A percentile compares a stretch with the other conserved stretches of the same genome.
Evolutionary conservation across 2,797 vertebrate species (phyloP).

Genomic region (Syngnathus acus): DNA sequence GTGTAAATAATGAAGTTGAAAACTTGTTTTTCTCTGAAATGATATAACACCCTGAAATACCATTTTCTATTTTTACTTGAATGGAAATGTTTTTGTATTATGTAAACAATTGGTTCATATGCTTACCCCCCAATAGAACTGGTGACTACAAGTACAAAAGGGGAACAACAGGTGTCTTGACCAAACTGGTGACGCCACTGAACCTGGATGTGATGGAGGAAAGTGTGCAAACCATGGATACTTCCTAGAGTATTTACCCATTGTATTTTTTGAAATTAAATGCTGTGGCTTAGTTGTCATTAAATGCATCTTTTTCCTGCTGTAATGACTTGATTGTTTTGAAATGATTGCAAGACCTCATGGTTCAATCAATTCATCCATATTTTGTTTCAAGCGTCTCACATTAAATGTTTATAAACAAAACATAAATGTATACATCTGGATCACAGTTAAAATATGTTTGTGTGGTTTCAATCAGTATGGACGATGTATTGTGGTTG

Average conservation of each 20-base stretch:
- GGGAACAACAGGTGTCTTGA: conserved; percentile 82
- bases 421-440: too few relatives aligned
- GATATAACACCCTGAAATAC: too few relatives aligned
- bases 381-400: too few relatives aligned
- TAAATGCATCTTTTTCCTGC: background rate
- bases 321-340: too few relatives aligned
- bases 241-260: conserved; percentile 70
- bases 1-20: too few relatives aligned
- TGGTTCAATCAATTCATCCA: too few relatives aligned
- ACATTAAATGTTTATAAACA: too few relatives aligned
- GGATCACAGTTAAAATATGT: too few relatives aligned
- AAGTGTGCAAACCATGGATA: conserved; percentile 90
- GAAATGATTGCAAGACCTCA: too few relatives aligned
- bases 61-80: background rate
- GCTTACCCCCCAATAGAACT: conserved; percentile 57
- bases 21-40: too few relatives aligned
- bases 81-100: background rate
- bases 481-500: too few relatives aligned
- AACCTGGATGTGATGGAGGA: conserved; percentile 85
- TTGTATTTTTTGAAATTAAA: conserved; percentile 1
- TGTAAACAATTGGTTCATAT: background rate
- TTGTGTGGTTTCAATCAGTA: too few relatives aligned
- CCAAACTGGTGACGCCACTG: conserved; percentile 69
- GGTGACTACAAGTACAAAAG: conserved; percentile 88
- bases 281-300: background rate